Evolutionary conservation across 2,888 invertebrate genomes (phyloP).

Genomic region (Aquatica leii): DNA sequence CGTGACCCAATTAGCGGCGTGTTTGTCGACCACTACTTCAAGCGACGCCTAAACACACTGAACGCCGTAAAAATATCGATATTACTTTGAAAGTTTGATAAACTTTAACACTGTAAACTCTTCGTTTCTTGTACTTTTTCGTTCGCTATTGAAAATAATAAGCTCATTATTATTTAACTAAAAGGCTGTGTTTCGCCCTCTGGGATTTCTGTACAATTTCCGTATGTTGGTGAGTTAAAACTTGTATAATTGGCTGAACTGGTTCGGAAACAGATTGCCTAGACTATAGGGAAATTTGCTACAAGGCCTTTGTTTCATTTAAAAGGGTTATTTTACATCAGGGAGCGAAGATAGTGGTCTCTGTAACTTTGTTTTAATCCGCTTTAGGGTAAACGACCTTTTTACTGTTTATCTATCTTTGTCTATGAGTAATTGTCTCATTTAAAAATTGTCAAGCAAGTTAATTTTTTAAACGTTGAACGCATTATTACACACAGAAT

Average conservation of each 20-base stretch:
- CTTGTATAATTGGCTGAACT: conserved; percentile 58
- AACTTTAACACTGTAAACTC: no score
- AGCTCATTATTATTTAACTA: conserved; percentile 28
- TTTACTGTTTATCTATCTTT: conserved; percentile 20
- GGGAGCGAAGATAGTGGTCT: conserved; percentile 43
- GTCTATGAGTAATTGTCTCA: conserved; percentile 16
- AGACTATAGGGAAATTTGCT: conserved; percentile 50
- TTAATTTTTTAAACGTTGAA: neutral
- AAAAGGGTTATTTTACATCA: conserved; percentile 53
- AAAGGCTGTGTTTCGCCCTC: conserved; percentile 20
- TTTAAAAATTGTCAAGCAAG: neutral
- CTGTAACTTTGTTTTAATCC: conserved; percentile 36
- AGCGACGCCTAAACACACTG: conserved; percentile 33
- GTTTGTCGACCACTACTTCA: conserved; percentile 46
- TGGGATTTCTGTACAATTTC: conserved; percentile 32
- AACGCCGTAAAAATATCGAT: no score
- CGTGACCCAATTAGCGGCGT: conserved; percentile 57
- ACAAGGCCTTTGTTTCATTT: conserved; percentile 52
- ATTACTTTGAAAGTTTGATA: no score
- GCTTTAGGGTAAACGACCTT: conserved; percentile 35
- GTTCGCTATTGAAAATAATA: no score
- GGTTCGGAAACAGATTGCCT: conserved; percentile 57
- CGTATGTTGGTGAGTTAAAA: conserved; percentile 48
- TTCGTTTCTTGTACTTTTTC: no score
- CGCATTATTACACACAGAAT: neutral